Evolutionary conservation across 2,113 vertebrate species (phyloP).

Genomic region (Okapia johnstoni): DNA sequence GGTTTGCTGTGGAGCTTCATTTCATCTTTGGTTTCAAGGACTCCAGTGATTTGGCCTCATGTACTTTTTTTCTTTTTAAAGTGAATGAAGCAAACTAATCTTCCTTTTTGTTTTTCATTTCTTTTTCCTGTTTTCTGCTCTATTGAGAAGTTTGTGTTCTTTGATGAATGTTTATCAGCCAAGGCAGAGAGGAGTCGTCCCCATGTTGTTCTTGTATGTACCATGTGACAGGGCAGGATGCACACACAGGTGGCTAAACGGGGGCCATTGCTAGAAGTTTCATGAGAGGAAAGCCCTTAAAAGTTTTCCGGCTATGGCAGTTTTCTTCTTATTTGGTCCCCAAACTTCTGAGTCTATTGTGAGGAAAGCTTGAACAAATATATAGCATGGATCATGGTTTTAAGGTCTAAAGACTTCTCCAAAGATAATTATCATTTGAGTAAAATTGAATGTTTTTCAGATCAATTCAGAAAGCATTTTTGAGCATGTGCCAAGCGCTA

Average conservation of each 20-base stretch:
- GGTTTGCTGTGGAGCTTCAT: conserved; percentile 62
- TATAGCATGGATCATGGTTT: not conserved
- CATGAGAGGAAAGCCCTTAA: not conserved
- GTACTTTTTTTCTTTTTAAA: conserved; percentile 12
- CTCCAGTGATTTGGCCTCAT: conserved; percentile 75
- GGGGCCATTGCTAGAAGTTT: not conserved
- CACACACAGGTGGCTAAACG: not conserved
- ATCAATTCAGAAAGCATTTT: conserved; percentile 2
- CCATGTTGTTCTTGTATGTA: conserved; percentile 77
- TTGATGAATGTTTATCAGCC: conserved; percentile 79
- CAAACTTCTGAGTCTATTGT: not conserved
- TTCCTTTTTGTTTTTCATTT: conserved; percentile 79
- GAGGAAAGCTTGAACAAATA: not conserved
- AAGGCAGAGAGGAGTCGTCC: conserved; percentile 76
- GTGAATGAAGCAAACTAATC: conserved; percentile 74
- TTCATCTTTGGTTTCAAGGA: conserved; percentile 65
- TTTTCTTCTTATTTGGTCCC: conserved; percentile 41
- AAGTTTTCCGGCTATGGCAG: conserved; percentile 1
- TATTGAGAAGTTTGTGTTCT: conserved; percentile 75
- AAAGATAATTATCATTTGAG: not conserved
- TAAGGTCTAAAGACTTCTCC: not conserved
- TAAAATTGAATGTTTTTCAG: not conserved
- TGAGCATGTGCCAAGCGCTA: not conserved
- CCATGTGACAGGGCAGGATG: conserved; percentile 68
- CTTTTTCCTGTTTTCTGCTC: conserved; percentile 79